Conservation (phyloP, 2,888 invertebrate genomes). For the Ecdyonurus torrentis region DNA sequence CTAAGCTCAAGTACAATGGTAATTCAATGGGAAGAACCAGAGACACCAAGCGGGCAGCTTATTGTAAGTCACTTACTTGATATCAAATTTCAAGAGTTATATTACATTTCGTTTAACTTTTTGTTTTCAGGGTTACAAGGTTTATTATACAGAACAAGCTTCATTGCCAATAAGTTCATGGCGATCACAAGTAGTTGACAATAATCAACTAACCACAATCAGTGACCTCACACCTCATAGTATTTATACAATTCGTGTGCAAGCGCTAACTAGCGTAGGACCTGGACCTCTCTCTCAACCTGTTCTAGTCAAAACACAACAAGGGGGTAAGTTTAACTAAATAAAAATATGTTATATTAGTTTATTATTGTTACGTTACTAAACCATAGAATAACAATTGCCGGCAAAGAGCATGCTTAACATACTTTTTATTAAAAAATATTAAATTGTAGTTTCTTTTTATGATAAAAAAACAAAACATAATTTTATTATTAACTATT, state of each 20-base stretch:
- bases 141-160: slow-evolving; percentile 86
- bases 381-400: no score
- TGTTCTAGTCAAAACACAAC: slow-evolving; percentile 94
- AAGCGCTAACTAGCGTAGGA: slow-evolving; percentile 86
- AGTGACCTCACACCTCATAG: slow-evolving; percentile 80
- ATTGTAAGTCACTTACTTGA: slow-evolving; percentile 46
- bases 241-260: slow-evolving; percentile 87
- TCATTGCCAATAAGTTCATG: slow-evolving; percentile 74
- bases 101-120: not conserved
- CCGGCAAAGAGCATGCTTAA: no score
- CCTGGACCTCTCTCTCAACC: slow-evolving; percentile 88
- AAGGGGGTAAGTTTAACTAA: slow-evolving; percentile 47
- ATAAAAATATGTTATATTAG: no score
- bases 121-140: slow-evolving; percentile 75
- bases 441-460: no score
- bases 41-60: slow-evolving; percentile 93
- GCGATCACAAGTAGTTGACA: slow-evolving; percentile 88
- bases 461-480: no score
- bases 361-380: no score
- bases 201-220: slow-evolving; percentile 81
- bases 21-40: slow-evolving; percentile 96
- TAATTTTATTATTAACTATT: no score
- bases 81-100: not conserved
- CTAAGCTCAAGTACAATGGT: slow-evolving; percentile 92
- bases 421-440: no score